Base-by-base conservation (phyloP, 2,797 vertebrate species). In the Falco biarmicus region DNA sequence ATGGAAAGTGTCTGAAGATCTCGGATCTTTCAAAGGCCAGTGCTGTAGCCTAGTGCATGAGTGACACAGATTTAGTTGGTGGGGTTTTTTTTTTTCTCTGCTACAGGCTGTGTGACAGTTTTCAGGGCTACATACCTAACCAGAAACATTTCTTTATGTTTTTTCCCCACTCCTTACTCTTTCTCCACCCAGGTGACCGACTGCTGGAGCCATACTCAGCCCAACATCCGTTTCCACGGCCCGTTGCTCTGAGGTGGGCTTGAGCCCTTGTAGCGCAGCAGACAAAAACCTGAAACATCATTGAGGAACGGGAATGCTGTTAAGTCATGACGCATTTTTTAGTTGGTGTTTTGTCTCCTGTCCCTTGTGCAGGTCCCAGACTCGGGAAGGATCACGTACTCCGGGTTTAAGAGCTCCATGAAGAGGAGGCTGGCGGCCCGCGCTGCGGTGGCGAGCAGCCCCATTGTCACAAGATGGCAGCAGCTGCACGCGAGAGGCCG, bases 381-480 rank as follows among this genome's bases (percentile, higher is more conserved):
- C 11, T 45, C 16, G 4, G 74, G 39, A 25, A 92, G 69, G 8
- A 41, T 73, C 0, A 57, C 96, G 1, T 98, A 98, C 89, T 97
- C 89, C 45, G 68, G 87, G 22, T 98, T 98, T 84, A 96, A 96
- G 96, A 97, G 96, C 71, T 73, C 89, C 94, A 95, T 98, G 16
- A 45, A 11, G 70, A 97, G 68, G 89, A 95, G 92, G 81, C 69
- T 91, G 87, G 63, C 76, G 4, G 56, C 60, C 1, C 73, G 95
- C 6, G 54, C 51, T 16, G 97, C 96, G 0, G 83, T 94, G 84
- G 97, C 96, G 0, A 98, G 98, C 84, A 98, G 98, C 66, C 98
- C 98, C 0, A 3, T 98, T 31, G 53, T 97, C 98, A 71, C 98
- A 50, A 89, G 98, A 86, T 39, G 98, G 98, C 98, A 78, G 94